These are phyloP conservation scores for Chaetoderma sp. DNA, from an alignment of 2,888 invertebrate genomes.

Conservation along the genomic window DNA sequence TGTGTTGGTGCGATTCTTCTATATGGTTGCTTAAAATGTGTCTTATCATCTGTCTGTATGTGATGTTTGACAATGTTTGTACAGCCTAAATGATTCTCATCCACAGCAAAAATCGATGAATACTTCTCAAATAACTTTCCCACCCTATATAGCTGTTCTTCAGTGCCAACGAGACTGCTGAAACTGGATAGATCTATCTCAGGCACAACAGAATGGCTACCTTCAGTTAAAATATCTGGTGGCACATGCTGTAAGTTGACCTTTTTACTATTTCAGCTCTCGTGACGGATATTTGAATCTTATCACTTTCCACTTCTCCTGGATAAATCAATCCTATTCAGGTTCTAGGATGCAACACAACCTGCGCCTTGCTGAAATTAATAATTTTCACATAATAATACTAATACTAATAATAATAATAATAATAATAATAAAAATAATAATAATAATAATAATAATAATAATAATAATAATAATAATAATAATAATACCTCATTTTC, in stretches of 20 bases:
- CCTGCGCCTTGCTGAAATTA: background rate
- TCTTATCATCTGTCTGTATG: conserved; percentile 11
- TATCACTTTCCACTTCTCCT: background rate
- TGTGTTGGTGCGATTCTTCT: conserved; percentile 28
- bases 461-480: no score
- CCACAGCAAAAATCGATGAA: conserved; percentile 5
- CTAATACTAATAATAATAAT: no score
- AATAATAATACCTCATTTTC: no score
- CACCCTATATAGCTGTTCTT: background rate
- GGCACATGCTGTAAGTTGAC: no score
- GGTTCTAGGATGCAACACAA: background rate
- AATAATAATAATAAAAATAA: no score
- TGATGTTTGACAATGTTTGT: conserved; percentile 23
- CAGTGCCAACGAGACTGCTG: background rate
- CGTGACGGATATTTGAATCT: background rate
- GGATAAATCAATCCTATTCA: background rate
- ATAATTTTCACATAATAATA: background rate
- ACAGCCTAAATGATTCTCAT: conserved; percentile 27
- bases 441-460: no score
- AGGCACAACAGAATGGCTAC: no score
- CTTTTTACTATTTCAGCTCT: background rate
- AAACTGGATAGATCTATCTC: background rate
- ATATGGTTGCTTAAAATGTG: conserved; percentile 25
- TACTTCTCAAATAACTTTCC: background rate
- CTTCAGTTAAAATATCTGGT: no score